Percentiles rank a stretch among this genome's conserved stretches.
Evolutionary conservation across 2,888 invertebrate genomes (phyloP).

Genomic region (Acrobasis consociella): DNA sequence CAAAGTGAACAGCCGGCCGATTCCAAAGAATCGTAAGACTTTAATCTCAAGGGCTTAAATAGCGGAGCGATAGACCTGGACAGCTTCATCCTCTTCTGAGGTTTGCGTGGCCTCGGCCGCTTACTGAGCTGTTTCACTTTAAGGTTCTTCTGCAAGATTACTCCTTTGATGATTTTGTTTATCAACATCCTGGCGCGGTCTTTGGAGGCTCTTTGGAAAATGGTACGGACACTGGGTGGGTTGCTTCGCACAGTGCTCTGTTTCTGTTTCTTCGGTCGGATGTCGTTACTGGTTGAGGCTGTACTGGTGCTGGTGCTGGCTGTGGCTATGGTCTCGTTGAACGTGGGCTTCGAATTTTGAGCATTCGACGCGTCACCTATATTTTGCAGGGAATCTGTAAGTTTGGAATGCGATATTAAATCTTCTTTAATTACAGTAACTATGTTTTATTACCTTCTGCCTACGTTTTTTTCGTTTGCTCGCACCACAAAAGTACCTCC

Average conservation of each 20-base stretch:
- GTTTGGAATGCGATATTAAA: no score
- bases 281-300: neutral
- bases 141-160: conserved; percentile 19
- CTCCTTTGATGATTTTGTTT: conserved; percentile 36
- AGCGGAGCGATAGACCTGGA: neutral
- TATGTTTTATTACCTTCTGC: no score
- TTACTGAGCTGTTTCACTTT: neutral
- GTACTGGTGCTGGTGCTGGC: neutral
- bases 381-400: no score
- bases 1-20: neutral
- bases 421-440: no score
- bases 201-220: conserved; percentile 45
- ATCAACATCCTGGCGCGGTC: conserved; percentile 41
- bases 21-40: neutral
- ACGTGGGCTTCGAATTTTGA: no score
- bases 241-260: neutral
- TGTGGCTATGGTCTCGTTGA: no score
- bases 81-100: neutral
- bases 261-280: neutral
- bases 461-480: no score
- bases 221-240: conserved; percentile 32
- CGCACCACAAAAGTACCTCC: no score
- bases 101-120: neutral
- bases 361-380: no score
- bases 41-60: neutral